Base-by-base conservation (phyloP, 2,797 vertebrate genomes). In the Fringilla coelebs region DNA sequence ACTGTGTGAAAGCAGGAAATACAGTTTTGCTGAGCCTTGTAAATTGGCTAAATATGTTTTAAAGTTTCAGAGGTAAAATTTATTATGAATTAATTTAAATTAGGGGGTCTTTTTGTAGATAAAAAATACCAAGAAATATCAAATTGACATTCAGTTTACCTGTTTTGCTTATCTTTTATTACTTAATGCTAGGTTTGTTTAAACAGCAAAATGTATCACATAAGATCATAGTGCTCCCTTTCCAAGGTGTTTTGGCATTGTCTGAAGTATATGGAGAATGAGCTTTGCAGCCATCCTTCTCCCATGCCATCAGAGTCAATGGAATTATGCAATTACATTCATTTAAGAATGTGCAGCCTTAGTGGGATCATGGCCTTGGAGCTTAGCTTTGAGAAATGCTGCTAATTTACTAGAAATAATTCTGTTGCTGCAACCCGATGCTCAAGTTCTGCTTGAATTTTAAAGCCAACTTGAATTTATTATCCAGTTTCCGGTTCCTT, bases 1-100 rank as follows among this genome's bases (percentile, higher is more conserved):
- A 14, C 13, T 32, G 46, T 57, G 51, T 91, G 88, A 79, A 76
- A 88, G 61, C 87, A 83, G 85, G 73, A 93, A 91, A 81, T 63
- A n/a, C 0, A 36, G n/a, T 78, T 86, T 84, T 70, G 63, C 60
- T 67, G 67, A 90, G n/a, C 57, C 74, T 65, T 34, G 21, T 57
- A 76, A 87, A 87, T 57, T 63, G 71, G 66, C 40, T 32, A 76
- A 88, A 74, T 28, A 9, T 25, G 21, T 57, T 7, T 4, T 21
- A 21, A 81, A 85, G 55, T 24, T 51, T 22, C 15, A 49, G 51
- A 31, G 60, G 26, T 48, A 51, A 54, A 75, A 89, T 48, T 43
- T 34, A 12, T 5, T 63, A 26, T 26, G 40, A 16, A 43, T 48
- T 73, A 11, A 29, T 78, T 43, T 71, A 54, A 74, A 25, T 68